Percentiles rank a stretch among this genome's conserved stretches.
Evolutionary conservation across 2,888 invertebrate genomes (phyloP).

Genomic region (Ceramica pisi): DNA sequence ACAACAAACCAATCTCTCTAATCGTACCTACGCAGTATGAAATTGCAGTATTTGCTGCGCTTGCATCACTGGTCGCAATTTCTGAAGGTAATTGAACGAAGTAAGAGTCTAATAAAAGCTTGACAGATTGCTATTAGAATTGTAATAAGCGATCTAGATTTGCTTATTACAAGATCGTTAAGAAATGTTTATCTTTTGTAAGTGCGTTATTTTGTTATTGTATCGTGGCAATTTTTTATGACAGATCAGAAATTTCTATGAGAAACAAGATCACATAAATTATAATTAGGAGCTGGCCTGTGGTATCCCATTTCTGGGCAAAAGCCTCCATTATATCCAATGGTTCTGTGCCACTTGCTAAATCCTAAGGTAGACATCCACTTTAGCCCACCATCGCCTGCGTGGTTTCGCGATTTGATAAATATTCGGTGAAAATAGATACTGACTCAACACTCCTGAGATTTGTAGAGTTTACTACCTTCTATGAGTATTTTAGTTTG

Average conservation of each 20-base stretch:
- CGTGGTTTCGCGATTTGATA: too few relatives aligned
- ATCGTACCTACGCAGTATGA: constrained; percentile 47
- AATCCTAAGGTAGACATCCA: too few relatives aligned
- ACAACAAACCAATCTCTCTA: constrained; percentile 40
- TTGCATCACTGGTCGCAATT: constrained; percentile 63
- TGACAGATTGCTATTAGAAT: constrained; percentile 24
- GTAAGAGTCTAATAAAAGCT: constrained; percentile 36
- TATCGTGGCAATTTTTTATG: background rate
- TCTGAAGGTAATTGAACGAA: constrained; percentile 43
- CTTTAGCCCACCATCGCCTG: too few relatives aligned
- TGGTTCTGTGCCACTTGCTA: too few relatives aligned
- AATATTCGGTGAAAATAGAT: too few relatives aligned
- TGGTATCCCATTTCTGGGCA: too few relatives aligned
- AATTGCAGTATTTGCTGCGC: constrained; percentile 59
- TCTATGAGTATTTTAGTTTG: background rate
- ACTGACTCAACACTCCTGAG: too few relatives aligned
- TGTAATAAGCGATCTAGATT: constrained; percentile 19
- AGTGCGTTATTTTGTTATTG: background rate
- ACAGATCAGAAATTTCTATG: background rate
- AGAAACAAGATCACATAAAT: background rate
- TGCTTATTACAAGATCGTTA: background rate
- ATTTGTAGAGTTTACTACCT: background rate
- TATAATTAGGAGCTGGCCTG: too few relatives aligned
- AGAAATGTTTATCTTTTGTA: background rate
- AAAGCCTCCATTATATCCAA: too few relatives aligned